These are phyloP conservation scores for Drosophila ochracea DNA, from an alignment of 2,888 invertebrate genomes.

Conservation along the genomic window DNA sequence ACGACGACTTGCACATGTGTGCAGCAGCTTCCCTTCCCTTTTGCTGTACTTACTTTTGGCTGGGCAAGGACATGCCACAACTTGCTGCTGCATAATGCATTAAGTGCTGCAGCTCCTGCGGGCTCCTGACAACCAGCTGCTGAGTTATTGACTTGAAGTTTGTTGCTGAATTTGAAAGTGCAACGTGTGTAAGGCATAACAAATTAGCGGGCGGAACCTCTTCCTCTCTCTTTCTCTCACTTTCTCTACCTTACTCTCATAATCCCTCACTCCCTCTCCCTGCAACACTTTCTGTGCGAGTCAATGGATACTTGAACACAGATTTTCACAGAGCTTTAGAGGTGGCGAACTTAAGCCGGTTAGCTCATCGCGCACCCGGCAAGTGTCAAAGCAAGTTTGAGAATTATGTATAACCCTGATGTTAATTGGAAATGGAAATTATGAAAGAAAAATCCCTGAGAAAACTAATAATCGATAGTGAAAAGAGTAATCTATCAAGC, in stretches of 20 bases:
- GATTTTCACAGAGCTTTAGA: constrained; percentile 50
- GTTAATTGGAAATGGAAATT: neutral
- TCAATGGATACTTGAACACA: constrained; percentile 46
- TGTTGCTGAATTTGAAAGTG: constrained; percentile 81
- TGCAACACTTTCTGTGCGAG: neutral
- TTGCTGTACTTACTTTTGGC: constrained; percentile 19
- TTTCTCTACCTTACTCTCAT: neutral
- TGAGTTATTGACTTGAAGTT: constrained; percentile 82
- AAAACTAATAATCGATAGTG: neutral
- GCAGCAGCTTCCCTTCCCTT: neutral
- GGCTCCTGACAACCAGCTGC: constrained; percentile 61
- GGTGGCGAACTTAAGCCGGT: constrained; percentile 40
- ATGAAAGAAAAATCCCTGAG: neutral
- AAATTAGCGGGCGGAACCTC: constrained; percentile 61
- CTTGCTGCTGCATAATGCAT: constrained; percentile 76
- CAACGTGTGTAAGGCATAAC: constrained; percentile 81
- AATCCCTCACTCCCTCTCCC: neutral
- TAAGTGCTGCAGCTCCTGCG: constrained; percentile 67
- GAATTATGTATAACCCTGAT: constrained; percentile 1
- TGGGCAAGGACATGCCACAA: constrained; percentile 78
- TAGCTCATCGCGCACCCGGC: constrained; percentile 25
- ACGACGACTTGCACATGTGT: constrained; percentile 44
- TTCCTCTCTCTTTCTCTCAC: neutral
- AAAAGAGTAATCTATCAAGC: neutral
- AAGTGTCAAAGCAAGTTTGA: constrained; percentile 11